Conservation (phyloP, 1,140 invertebrate species). For the honey bee (Apis mellifera) region DNA sequence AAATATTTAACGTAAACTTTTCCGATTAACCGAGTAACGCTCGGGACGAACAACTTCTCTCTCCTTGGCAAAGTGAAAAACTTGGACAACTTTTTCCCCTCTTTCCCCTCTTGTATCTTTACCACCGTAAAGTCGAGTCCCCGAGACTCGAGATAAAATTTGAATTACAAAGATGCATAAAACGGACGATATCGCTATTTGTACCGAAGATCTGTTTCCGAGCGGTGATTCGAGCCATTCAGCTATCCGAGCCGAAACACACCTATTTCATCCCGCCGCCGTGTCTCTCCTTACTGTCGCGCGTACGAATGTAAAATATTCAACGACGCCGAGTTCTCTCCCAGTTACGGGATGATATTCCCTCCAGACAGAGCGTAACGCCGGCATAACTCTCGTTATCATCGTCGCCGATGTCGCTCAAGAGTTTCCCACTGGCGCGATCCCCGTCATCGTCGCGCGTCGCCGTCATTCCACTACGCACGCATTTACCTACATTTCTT, state of each 20-base stretch:
- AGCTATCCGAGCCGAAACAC: background rate
- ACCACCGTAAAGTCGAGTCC: background rate
- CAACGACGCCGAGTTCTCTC: conserved; percentile 37
- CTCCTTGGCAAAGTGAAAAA: background rate
- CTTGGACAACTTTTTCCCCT: too few species aligned
- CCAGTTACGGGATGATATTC: conserved; percentile 52
- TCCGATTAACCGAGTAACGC: background rate
- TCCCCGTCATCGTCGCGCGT: background rate
- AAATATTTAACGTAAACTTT: background rate
- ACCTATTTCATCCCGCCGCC: too few species aligned
- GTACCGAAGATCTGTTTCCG: background rate
- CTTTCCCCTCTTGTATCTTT: background rate
- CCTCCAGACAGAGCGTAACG: conserved; percentile 54
- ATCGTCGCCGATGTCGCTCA: conserved; percentile 35
- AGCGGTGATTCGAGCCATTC: background rate
- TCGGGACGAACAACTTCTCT: too few species aligned
- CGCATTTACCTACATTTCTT: conserved; percentile 4
- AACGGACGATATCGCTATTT: conserved; percentile 1
- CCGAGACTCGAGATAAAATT: background rate
- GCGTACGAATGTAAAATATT: conserved; percentile 60
- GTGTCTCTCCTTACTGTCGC: conserved; percentile 2
- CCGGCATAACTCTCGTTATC: conserved; percentile 58
- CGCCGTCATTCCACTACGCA: conserved; percentile 6
- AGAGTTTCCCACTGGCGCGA: conserved; percentile 9
- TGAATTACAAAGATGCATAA: conserved; percentile 6